Percentiles rank a stretch among this genome's conserved stretches.
These are phyloP conservation scores for Mandrillus leucophaeus DNA, from an alignment of 2,113 vertebrate genomes.

Conservation along the genomic window DNA sequence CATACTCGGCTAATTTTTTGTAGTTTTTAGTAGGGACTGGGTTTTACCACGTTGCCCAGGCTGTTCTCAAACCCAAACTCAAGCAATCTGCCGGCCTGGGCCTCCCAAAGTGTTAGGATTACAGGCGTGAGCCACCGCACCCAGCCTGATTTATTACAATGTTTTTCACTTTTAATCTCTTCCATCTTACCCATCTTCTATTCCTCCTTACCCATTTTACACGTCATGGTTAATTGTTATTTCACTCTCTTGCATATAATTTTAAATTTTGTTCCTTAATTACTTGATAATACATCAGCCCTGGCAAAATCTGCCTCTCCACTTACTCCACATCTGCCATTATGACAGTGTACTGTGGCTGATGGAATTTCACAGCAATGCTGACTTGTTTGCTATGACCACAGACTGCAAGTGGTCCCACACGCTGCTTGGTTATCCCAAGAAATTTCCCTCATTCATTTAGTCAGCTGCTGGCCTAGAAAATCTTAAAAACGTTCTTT, in stretches of 20 bases:
- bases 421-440: background rate
- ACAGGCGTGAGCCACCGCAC: no score
- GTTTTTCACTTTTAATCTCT: background rate
- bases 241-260: background rate
- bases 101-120: no score
- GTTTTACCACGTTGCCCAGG: no score
- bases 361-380: background rate
- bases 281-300: fast-evolving
- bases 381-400: background rate
- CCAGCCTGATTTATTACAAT: background rate
- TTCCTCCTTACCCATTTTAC: background rate
- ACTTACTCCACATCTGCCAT: fast-evolving
- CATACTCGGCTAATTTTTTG: no score
- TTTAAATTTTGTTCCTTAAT: background rate
- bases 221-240: background rate
- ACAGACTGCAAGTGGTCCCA: background rate
- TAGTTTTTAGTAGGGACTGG: no score
- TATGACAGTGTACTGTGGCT: background rate
- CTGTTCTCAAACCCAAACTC: no score
- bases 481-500: background rate
- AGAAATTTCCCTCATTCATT: background rate
- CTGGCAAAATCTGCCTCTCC: background rate
- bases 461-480: background rate
- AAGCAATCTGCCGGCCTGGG: no score
- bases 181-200: background rate